Conservation (phyloP, 2,888 invertebrate species). For the Tupiocoris notatus region DNA sequence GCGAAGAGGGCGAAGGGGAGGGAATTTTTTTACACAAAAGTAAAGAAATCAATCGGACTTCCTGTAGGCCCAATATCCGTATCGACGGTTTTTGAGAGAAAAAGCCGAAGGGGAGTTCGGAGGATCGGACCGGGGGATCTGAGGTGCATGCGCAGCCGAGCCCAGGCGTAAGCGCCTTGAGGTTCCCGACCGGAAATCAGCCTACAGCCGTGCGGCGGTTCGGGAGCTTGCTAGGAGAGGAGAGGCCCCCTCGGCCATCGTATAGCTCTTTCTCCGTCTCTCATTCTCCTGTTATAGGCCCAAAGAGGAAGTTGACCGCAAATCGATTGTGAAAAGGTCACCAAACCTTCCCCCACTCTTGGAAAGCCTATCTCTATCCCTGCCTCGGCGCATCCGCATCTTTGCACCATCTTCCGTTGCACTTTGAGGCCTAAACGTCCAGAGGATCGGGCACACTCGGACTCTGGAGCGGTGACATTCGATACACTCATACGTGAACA, state of each 20-base stretch:
- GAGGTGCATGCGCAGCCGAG: constrained; percentile 36
- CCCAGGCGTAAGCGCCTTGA: constrained; percentile 19
- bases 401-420: not conserved
- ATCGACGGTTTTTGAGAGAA: constrained; percentile 29
- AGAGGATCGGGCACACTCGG: not conserved
- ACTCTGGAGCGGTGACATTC: no score
- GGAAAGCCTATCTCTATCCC: not conserved
- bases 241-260: not conserved
- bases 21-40: not conserved
- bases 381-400: not conserved
- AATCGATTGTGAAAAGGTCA: constrained; percentile 38
- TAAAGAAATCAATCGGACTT: constrained; percentile 26
- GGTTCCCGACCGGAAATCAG: constrained; percentile 34
- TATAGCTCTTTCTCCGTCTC: not conserved
- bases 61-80: constrained; percentile 27
- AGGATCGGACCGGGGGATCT: not conserved
- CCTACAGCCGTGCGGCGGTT: not conserved
- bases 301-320: constrained; percentile 36
- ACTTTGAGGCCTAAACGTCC: not conserved
- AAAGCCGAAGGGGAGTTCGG: not conserved
- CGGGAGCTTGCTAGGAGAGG: not conserved
- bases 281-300: constrained; percentile 14
- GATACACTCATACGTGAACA: no score
- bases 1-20: not conserved
- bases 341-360: not conserved